phyloP scores from a whole-genome alignment of 2,113 vertebrate genomes.

The Sylvietta virens region DNA sequence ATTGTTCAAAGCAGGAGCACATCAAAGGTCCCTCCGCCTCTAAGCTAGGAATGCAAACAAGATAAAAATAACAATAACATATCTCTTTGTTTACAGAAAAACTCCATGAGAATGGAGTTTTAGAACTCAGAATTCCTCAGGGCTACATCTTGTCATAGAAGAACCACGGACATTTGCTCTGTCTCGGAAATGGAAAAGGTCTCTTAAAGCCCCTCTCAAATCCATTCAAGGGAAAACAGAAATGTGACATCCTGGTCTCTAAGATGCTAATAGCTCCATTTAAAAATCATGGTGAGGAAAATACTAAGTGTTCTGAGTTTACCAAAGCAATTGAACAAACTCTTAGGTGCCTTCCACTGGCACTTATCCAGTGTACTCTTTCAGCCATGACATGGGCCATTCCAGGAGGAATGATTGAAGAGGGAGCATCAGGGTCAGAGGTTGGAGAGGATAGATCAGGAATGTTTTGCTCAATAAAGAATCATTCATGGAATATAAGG shows the following conservation, averaged over 20 bases:
- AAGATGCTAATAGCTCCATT: background rate
- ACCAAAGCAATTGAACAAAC: background rate
- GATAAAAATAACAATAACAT: no score
- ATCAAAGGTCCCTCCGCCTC: no score
- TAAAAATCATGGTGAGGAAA: background rate
- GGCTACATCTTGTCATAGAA: no score
- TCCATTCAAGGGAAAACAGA: background rate
- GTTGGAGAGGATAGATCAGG: background rate
- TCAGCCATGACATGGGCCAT: background rate
- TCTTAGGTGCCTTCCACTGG: background rate
- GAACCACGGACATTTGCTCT: accelerated
- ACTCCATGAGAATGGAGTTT: no score
- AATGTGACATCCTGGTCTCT: background rate
- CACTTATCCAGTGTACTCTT: accelerated
- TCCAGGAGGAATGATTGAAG: background rate
- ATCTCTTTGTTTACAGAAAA: no score
- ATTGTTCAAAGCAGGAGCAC: no score
- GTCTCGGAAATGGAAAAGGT: background rate
- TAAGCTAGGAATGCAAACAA: no score
- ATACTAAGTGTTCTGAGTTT: background rate
- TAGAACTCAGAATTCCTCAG: no score
- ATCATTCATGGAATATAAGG: background rate
- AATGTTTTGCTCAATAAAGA: background rate
- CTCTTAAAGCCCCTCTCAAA: background rate
- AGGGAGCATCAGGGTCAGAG: background rate